A percentile compares a stretch with the other conserved stretches of the same genome.
Conservation (phyloP, 2,797 vertebrate species). For the Oreonectes daqikongensis region DNA sequence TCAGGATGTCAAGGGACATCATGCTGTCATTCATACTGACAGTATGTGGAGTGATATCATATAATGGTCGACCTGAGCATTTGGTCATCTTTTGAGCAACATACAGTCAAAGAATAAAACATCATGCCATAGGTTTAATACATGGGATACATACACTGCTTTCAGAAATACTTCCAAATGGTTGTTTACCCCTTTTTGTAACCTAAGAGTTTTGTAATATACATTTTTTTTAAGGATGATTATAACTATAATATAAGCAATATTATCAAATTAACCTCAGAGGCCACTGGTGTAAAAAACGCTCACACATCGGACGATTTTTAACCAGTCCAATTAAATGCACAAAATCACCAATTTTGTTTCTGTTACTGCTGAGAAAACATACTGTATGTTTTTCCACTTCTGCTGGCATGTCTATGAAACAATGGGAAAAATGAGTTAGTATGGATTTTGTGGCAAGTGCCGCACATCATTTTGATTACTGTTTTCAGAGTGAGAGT, state of each 20-base stretch:
- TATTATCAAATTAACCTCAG: slow-evolving; percentile 3
- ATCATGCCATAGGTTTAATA: background rate
- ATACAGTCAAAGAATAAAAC: background rate
- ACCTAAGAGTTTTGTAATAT: no score
- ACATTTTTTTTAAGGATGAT: no score
- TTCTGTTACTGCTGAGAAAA: background rate
- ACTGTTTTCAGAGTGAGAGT: slow-evolving; percentile 38
- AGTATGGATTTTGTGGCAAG: slow-evolving; percentile 53
- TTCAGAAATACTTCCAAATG: slow-evolving; percentile 5
- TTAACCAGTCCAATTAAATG: slow-evolving; percentile 39
- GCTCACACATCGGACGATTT: background rate
- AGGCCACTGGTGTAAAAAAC: background rate
- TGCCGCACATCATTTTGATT: slow-evolving; percentile 55
- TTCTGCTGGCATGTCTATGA: slow-evolving; percentile 30
- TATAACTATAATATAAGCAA: background rate
- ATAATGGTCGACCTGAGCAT: background rate
- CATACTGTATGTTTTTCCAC: background rate
- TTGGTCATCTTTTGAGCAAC: background rate
- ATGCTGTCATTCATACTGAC: slow-evolving; percentile 58
- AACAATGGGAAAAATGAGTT: slow-evolving; percentile 40
- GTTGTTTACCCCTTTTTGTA: no score
- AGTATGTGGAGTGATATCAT: slow-evolving; percentile 15
- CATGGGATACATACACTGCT: slow-evolving; percentile 25
- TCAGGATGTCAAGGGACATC: slow-evolving; percentile 54
- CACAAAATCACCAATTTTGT: slow-evolving; percentile 32